Evolutionary conservation across 2,113 vertebrate species (phyloP), one percentile per base, ranked within the genome.

Genomic region (Campylomormyrus numenius): DNA sequence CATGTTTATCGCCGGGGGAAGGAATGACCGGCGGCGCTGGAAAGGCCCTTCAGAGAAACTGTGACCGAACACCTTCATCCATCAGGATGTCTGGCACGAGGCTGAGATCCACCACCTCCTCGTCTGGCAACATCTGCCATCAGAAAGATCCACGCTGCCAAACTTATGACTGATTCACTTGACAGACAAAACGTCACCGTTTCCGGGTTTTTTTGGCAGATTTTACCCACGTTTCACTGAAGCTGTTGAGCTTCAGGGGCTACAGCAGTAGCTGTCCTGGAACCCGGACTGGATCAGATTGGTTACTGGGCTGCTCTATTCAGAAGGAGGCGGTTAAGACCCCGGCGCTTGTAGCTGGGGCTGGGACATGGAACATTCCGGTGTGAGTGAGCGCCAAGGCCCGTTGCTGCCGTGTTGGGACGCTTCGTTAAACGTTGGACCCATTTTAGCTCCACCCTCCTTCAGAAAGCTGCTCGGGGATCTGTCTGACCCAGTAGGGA

Each of bases 31-130:
- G 91, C 89, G 90, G 39, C 58, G 88, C 88, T 77, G 92, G 15
- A 88, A 90, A 91, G 90, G 88, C 87, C 86, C 90, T 91, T 56
- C 80, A 92, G 93, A 90, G 92, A 91, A 91, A 92, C 91, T 77
- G 93, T 89, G 88, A 39, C 9, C 3, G 48, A 31, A 13, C 58
- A 19, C 46, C 11, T 80, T 39, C 15, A 17, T 80, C 13, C 35
- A 27, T 17, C 46, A 52, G 10, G 31, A 74, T 15, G 70, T 2
- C 10, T 5, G 5, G 11, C 70, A 10, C 11, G 4, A 31, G 70
- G 70, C 70, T 39, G 70, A 39, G 27, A 39, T 80, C 15, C 15
- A 80, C 6, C 62, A 27, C n/a, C 24, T 27, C 10, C 62, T 70
- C n/a, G 1, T 11, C 31, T 19, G 31, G 31, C 39, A 39, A 5